These are phyloP conservation scores for Nymphicus hollandicus DNA, from an alignment of 2,113 vertebrate species.

Conservation along the genomic window DNA sequence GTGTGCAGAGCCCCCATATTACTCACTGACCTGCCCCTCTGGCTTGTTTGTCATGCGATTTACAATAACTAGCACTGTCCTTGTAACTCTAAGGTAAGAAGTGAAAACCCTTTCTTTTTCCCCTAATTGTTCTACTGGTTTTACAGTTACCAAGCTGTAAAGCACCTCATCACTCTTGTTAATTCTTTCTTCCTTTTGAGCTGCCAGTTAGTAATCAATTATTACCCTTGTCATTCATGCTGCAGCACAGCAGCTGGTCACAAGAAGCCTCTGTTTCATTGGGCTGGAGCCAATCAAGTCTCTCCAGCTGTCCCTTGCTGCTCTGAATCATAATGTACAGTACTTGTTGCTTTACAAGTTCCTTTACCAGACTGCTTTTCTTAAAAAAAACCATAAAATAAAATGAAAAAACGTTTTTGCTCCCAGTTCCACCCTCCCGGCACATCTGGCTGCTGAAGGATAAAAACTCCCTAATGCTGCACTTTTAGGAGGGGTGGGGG, in stretches of 20 bases:
- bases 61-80: slow-evolving; percentile 49
- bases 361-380: slow-evolving; percentile 51
- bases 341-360: slow-evolving; percentile 76
- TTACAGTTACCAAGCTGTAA: slow-evolving; percentile 73
- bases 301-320: slow-evolving; percentile 84
- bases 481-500: slow-evolving; percentile 8
- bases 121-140: slow-evolving; percentile 53
- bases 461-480: not conserved
- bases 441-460: slow-evolving; percentile 63
- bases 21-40: not conserved
- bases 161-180: slow-evolving; percentile 59
- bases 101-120: slow-evolving; percentile 51
- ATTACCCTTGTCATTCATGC: slow-evolving; percentile 86
- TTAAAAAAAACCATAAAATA: not conserved
- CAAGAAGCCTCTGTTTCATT: slow-evolving; percentile 82
- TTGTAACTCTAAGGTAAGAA: slow-evolving; percentile 58
- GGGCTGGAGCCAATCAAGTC: slow-evolving; percentile 81
- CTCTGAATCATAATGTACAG: slow-evolving; percentile 75
- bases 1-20: not conserved
- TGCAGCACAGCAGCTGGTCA: slow-evolving; percentile 84
- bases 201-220: slow-evolving; percentile 85
- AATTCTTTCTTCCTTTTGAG: slow-evolving; percentile 79
- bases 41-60: slow-evolving; percentile 24
- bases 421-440: slow-evolving; percentile 72
- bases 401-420: slow-evolving; percentile 50